These are phyloP conservation scores for Drosophila recens DNA, from an alignment of 2,888 invertebrate genomes.

Conservation along the genomic window DNA sequence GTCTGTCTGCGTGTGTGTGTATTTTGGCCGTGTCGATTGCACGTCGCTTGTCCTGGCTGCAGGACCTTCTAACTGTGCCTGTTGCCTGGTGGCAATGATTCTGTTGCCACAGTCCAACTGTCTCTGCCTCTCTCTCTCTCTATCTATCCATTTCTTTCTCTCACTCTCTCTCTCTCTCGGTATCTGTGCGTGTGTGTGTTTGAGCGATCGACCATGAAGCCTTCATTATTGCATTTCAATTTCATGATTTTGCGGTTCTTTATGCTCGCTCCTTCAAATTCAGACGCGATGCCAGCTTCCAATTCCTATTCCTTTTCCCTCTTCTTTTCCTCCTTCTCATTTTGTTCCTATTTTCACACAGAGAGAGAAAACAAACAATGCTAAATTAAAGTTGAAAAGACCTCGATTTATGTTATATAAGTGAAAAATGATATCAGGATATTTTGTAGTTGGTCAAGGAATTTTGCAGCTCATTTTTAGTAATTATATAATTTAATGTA, in stretches of 20 bases:
- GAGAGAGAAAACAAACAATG: background rate
- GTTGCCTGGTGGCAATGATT: conserved; percentile 33
- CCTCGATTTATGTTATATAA: too few species aligned
- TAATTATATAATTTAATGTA: too few species aligned
- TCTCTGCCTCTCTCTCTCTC: conserved; percentile 19
- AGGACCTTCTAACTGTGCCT: conserved; percentile 18
- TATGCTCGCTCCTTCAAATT: conserved; percentile 68
- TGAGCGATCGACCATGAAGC: conserved; percentile 80
- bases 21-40: conserved; percentile 66
- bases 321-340: background rate
- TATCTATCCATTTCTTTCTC: conserved; percentile 4
- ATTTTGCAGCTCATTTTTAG: too few species aligned
- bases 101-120: conserved; percentile 39
- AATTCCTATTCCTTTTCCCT: background rate
- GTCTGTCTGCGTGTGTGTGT: background rate
- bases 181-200: conserved; percentile 47
- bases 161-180: conserved; percentile 13
- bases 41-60: conserved; percentile 39
- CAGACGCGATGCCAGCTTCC: conserved; percentile 29
- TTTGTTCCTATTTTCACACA: background rate
- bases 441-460: background rate
- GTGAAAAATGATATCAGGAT: too few species aligned
- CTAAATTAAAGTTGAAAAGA: background rate
- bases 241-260: conserved; percentile 78
- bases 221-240: conserved; percentile 79